Base-by-base conservation (phyloP, 2,113 vertebrate genomes). In the Henicopernis longicauda region DNA sequence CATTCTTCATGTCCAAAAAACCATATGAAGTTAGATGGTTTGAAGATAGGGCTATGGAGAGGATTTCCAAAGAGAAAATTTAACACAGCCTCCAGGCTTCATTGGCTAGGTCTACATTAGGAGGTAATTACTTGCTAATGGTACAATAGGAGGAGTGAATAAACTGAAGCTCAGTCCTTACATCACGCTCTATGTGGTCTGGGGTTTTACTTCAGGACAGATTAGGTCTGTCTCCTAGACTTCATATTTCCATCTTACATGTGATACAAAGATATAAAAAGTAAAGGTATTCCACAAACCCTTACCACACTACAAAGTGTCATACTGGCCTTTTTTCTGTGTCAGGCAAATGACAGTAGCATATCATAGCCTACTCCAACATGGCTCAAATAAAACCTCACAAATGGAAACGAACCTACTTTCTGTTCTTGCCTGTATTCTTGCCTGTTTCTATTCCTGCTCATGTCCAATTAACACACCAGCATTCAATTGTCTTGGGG, bases 1-100 rank as follows among this genome's bases (percentile, higher is more conserved):
- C 45, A 74, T 90, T 90, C 59, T 78, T 94, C 44, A 78, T 52
- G 44, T 92, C n/a, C 40, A 72, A 79, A 81, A 72, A 74, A 65
- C 40, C 31, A 65, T 31, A 42, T 17, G n/a, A 94, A 71, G 42
- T 38, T 66, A 49, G 38, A 34, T 25, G 13, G 17, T 72, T 85
- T 87, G 77, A 90, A 86, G 36, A 47, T 1, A 59, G 21, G 9
- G 13, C 5, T 86, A 32, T 49, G 34, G 77, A 84, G 72, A 89
- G 4, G 27, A 81, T 89, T 84, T 90, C n/a, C 21, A 45, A 44
- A 59, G 50, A 84, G 42, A 79, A 95, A 90, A 90, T 70, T 58
- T 67, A 82, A 36, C 34, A 74, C 32, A 61, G 29, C 32, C 63
- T 74, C 61, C 52, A 79, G 44, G 34, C 79, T 95, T 93, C 63